A percentile compares a stretch with the other conserved stretches of the same genome.
Conservation (phyloP, 1,140 invertebrate species). For the Grapholita molesta region DNA sequence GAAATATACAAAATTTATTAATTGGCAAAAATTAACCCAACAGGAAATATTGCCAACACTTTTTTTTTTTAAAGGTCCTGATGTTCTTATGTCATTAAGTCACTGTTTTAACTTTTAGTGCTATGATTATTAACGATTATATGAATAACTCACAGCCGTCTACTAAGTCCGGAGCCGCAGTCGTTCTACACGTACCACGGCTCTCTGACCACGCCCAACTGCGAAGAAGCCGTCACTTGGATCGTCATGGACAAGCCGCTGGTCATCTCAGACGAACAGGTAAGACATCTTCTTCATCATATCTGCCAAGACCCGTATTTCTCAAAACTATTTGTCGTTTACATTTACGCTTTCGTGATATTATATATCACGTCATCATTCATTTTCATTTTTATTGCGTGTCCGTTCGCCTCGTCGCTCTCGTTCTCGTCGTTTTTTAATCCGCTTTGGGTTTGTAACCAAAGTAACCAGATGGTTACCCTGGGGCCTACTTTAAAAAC, state of each 20-base stretch:
- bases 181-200: slow-evolving; percentile 81
- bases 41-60: not conserved
- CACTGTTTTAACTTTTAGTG: too few species aligned
- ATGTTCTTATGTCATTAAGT: too few species aligned
- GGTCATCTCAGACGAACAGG: slow-evolving; percentile 72
- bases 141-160: slow-evolving; percentile 33
- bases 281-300: slow-evolving; percentile 36
- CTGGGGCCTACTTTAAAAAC: too few species aligned
- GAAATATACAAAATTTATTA: slow-evolving; percentile 13
- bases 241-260: slow-evolving; percentile 79
- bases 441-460: too few species aligned
- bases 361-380: too few species aligned
- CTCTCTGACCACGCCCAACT: slow-evolving; percentile 82
- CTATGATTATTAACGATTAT: not conserved
- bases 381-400: too few species aligned
- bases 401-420: too few species aligned
- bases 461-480: too few species aligned
- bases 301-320: too few species aligned
- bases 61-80: not conserved
- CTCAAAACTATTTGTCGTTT: too few species aligned
- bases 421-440: too few species aligned
- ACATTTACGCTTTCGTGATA: too few species aligned
- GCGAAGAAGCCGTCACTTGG: slow-evolving; percentile 83
- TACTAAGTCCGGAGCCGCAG: slow-evolving; percentile 53
- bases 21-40: not conserved